Base-by-base conservation (phyloP, 2,113 vertebrate species). In the Tapirus terrestris region DNA sequence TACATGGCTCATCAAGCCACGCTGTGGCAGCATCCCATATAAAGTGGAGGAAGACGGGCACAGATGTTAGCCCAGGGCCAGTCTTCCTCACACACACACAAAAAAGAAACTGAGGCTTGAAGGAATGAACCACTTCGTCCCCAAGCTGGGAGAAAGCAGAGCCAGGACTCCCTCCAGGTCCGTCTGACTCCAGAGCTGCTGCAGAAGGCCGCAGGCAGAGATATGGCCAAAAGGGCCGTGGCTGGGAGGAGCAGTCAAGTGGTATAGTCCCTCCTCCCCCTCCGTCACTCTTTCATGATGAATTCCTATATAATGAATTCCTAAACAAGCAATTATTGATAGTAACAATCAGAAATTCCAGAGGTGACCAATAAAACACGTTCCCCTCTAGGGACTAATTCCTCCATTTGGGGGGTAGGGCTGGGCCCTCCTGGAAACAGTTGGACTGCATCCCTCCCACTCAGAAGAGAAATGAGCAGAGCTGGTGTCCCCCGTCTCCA, bases 361-460 rank as follows among this genome's bases (percentile, higher is more conserved):
- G 16, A 73, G 29, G 29, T 5, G 65, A 25, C 23, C 73, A 7
- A 7, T 31, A 14, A 48, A 29, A 18, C 4, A 18, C 4, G 2
- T n/a, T 8, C 6, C 48, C 75, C 48, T 4, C 12, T 12, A 13
- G 67, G 31, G 39, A 75, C 23, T 56, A 8, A 27, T 14, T 45
- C 67, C 36, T 65, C 82, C 60, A 4, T 9, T 11, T 36, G 2
- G 58, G 45, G 12, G 11, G 67, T 13, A 17, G 82, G 53, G 56
- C 45, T 3, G 8, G 6, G 33, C 14, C 48, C 48, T 48, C 48
- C 48, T 12, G 48, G 20, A 10, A 36, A 9, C 12, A 14, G 48
- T 7, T 16, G 31, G 67, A 7, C 29, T 21, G 4, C 4, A 3
- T 43, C 6, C 17, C 43, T 31, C 36, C 70, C 0, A 0, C 36